These are phyloP conservation scores for Oxystoma pomonae DNA, from an alignment of 2,888 invertebrate species.

Conservation along the genomic window DNA sequence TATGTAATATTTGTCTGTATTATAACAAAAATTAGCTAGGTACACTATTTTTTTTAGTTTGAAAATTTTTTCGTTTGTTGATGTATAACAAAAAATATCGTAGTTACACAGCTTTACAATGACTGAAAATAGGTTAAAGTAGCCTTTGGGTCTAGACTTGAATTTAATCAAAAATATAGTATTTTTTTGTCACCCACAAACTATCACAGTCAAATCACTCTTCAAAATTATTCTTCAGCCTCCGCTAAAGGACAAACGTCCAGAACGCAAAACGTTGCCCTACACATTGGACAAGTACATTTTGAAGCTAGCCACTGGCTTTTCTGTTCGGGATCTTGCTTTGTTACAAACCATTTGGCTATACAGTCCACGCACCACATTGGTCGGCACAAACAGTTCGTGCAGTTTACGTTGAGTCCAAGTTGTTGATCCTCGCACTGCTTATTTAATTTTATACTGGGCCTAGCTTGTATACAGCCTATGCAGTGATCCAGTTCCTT, in stretches of 20 bases:
- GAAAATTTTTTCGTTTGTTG: too few relatives aligned
- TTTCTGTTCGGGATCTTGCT: slow-evolving; percentile 66
- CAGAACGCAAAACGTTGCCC: slow-evolving; percentile 77
- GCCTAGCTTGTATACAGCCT: slow-evolving; percentile 77
- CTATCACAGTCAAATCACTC: neutral
- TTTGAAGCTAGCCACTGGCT: slow-evolving; percentile 76
- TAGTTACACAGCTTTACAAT: too few relatives aligned
- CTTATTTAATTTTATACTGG: slow-evolving; percentile 76
- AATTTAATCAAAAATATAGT: too few relatives aligned
- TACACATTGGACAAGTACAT: slow-evolving; percentile 85
- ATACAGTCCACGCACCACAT: slow-evolving; percentile 88
- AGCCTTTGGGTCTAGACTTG: too few relatives aligned
- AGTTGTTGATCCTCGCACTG: slow-evolving; percentile 52
- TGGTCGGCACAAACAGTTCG: slow-evolving; percentile 70
- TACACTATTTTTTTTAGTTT: too few relatives aligned
- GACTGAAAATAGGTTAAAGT: too few relatives aligned
- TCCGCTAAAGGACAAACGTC: slow-evolving; percentile 60
- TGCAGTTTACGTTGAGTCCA: slow-evolving; percentile 46
- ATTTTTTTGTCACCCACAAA: too few relatives aligned
- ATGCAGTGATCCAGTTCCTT: slow-evolving; percentile 80
- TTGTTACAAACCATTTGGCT: slow-evolving; percentile 83
- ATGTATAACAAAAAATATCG: too few relatives aligned
- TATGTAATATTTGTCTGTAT: too few relatives aligned
- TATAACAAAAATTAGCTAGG: too few relatives aligned
- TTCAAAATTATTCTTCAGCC: slow-evolving; percentile 8